phyloP scores from a whole-genome alignment of 2,797 vertebrate genomes.

The Dromococcyx pavoninus region DNA sequence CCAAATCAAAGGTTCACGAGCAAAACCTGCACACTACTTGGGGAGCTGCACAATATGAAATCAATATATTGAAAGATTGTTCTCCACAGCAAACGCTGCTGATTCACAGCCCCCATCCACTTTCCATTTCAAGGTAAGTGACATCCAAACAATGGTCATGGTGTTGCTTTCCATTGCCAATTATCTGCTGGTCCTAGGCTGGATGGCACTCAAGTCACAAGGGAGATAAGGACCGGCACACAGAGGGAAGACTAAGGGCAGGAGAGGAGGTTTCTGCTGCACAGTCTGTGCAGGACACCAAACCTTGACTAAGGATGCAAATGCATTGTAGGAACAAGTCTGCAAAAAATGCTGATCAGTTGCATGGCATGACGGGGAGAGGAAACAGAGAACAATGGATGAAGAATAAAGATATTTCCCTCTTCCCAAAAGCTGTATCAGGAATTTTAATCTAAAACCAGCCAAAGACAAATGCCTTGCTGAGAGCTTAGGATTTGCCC shows the following conservation, averaged over 20 bases:
- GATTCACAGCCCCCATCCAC: not conserved
- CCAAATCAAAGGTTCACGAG: constrained; percentile 42
- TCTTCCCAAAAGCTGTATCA: not conserved
- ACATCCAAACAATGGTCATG: not conserved
- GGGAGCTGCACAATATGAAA: not conserved
- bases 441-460: not conserved
- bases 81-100: not conserved
- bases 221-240: not conserved
- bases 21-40: not conserved
- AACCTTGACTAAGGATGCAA: not conserved
- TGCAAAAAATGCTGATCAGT: not conserved
- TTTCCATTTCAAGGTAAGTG: not conserved
- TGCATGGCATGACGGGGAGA: not conserved
- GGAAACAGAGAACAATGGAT: not conserved
- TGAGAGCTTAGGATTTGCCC: rapidly evolving
- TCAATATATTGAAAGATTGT: constrained; percentile 11
- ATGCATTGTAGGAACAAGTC: not conserved
- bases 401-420: not conserved
- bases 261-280: not conserved
- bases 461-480: not conserved
- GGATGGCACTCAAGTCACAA: not conserved
- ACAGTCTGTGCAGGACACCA: not conserved
- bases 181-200: not conserved
- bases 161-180: constrained; percentile 4
- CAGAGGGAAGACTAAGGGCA: not conserved